These are phyloP conservation scores for Maccullochella peelii DNA, from an alignment of 2,113 vertebrate species.

Conservation along the genomic window DNA sequence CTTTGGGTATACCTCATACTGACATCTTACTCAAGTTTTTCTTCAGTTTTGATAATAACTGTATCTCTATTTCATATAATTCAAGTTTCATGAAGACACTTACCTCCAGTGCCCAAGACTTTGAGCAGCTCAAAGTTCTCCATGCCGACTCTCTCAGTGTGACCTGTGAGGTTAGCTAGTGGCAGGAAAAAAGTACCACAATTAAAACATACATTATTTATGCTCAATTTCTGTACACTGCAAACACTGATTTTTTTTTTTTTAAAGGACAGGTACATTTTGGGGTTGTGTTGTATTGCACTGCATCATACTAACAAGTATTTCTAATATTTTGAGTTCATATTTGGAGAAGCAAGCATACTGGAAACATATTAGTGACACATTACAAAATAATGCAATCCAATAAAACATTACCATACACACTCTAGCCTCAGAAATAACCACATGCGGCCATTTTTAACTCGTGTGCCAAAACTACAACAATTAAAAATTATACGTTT, in stretches of 20 bases:
- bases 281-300: not conserved
- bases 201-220: not conserved
- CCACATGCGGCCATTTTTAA: not conserved
- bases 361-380: not conserved
- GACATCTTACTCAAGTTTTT: not conserved
- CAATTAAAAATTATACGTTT: not conserved
- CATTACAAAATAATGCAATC: not conserved
- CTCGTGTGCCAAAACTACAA: not conserved
- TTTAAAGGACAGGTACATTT: not conserved
- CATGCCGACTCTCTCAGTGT: conserved; percentile 96
- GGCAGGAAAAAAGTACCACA: conserved; percentile 25
- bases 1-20: not conserved
- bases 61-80: not conserved
- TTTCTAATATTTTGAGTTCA: not conserved
- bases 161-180: conserved; percentile 96
- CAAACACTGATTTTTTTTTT: not conserved
- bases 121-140: conserved; percentile 99
- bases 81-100: conserved; percentile 57
- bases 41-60: not conserved
- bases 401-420: not conserved
- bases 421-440: not conserved
- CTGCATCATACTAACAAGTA: not conserved
- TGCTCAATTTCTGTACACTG: not conserved
- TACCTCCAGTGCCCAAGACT: conserved; percentile 98
- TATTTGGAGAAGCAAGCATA: not conserved